Conservation (phyloP, 2,888 invertebrate species). For the Aspidiotus destructor region DNA sequence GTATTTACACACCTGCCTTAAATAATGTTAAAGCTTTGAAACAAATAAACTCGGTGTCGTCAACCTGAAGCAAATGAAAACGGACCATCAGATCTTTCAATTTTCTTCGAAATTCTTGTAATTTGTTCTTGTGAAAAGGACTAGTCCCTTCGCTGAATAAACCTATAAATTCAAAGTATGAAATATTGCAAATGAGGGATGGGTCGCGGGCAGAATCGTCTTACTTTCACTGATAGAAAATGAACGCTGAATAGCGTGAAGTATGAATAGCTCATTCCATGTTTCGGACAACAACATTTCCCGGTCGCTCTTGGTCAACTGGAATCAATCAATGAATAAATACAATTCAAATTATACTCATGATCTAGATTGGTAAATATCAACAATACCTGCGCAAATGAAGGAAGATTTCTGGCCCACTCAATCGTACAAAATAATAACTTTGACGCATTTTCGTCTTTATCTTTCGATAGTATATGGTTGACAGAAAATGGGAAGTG, state of each 20-base stretch:
- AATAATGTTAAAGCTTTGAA: conserved; percentile 73
- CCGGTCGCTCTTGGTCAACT: conserved; percentile 54
- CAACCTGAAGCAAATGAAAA: conserved; percentile 56
- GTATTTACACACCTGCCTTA: conserved; percentile 56
- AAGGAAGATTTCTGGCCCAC: conserved; percentile 68
- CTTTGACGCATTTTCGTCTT: conserved; percentile 63
- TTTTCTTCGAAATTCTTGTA: conserved; percentile 39
- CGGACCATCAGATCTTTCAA: conserved; percentile 56
- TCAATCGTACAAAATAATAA: conserved; percentile 65
- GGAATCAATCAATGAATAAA: conserved; percentile 38
- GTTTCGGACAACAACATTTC: conserved; percentile 62
- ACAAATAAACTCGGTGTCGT: conserved; percentile 75
- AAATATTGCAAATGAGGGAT: neutral
- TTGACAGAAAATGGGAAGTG: conserved; percentile 21
- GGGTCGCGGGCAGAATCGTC: neutral
- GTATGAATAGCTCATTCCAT: conserved; percentile 73
- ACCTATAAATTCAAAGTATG: neutral
- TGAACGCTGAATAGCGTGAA: conserved; percentile 73
- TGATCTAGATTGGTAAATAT: too few species aligned
- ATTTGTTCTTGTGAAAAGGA: conserved; percentile 16
- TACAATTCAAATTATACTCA: too few species aligned
- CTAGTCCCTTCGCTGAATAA: neutral
- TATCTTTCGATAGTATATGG: conserved; percentile 44
- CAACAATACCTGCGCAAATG: conserved; percentile 55
- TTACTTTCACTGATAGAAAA: conserved; percentile 64